These are phyloP conservation scores for Scaptomyza graminum DNA, from an alignment of 1,140 invertebrate genomes.

Conservation along the genomic window DNA sequence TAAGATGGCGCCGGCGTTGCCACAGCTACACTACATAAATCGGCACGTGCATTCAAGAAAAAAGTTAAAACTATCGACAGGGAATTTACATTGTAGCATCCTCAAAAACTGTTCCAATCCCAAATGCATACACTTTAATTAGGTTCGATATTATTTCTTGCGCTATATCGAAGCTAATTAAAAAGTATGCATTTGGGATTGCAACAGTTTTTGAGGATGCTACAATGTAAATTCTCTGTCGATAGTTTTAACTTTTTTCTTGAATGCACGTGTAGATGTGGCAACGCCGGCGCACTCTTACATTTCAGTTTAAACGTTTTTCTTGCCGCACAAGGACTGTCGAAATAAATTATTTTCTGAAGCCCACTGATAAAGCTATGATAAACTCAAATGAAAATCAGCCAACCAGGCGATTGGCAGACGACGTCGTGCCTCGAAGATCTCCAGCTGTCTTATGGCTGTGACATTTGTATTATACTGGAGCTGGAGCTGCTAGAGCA, in stretches of 20 bases:
- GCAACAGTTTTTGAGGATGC: no score
- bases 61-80: background rate
- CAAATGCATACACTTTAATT: no score
- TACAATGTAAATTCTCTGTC: no score
- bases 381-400: no score
- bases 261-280: background rate
- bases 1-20: slow-evolving; percentile 5
- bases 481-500: slow-evolving; percentile 89
- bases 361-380: background rate
- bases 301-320: background rate
- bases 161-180: no score
- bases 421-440: slow-evolving; percentile 90
- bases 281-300: slow-evolving; percentile 5
- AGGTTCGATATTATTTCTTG: no score
- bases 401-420: slow-evolving; percentile 85
- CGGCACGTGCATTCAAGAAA: background rate
- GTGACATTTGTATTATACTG: slow-evolving; percentile 95
- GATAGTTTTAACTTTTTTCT: background rate
- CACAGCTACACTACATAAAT: slow-evolving; percentile 21
- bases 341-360: slow-evolving; percentile 9
- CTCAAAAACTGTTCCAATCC: no score
- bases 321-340: slow-evolving; percentile 14
- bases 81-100: no score
- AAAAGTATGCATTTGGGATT: no score
- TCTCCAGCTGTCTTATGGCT: slow-evolving; percentile 94